Evolutionary conservation across 2,113 vertebrate species (phyloP), one percentile per base, ranked within the genome.

Genomic region (Nothoprocta perdicaria): DNA sequence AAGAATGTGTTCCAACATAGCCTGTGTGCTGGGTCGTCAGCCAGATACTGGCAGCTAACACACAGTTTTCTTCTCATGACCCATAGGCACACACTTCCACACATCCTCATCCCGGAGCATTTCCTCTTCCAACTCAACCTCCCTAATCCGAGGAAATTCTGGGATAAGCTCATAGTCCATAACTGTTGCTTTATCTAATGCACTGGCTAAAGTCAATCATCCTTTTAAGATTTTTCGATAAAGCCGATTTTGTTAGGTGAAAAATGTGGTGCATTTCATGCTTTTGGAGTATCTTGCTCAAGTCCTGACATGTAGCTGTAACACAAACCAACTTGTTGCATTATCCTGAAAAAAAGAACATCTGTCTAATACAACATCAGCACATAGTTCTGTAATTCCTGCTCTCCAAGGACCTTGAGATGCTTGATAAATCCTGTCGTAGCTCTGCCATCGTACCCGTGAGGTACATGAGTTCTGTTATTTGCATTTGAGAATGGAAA

Each of bases 1-100:
- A 26, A 92, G 95, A 95, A 88, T n/a, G 62, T 5, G 11, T 79
- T 92, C 93, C 96, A 96, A 69, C 26, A 66, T 10, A 90, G 19
- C 60, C 90, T 4, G 17, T 43, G 63, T 73, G 81, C 80, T 72
- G 63, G 55, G 74, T 83, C 96, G 74, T 83, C 82, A 88, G 95
- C 94, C 94, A 97, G 79, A 88, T 91, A 55, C 48, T 95, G 90
- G 93, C 92, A 95, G 94, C 66, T 86, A 63, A n/a, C 66, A 76
- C 58, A 18, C 16, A 43, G 68, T 88, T 93, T 82, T 93, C 84
- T 83, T 88, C 91, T 93, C 38, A 76, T 95, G 63, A 89, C 60
- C 77, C 27, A 60, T 14, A 22, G 72, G 67, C 71, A 80, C 48
- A 14, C 4, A 2, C 40, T 80, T 86, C 75, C 67, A 72, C 29